Conservation (phyloP, 2,113 vertebrate species). For the Laterallus jamaicensis region DNA sequence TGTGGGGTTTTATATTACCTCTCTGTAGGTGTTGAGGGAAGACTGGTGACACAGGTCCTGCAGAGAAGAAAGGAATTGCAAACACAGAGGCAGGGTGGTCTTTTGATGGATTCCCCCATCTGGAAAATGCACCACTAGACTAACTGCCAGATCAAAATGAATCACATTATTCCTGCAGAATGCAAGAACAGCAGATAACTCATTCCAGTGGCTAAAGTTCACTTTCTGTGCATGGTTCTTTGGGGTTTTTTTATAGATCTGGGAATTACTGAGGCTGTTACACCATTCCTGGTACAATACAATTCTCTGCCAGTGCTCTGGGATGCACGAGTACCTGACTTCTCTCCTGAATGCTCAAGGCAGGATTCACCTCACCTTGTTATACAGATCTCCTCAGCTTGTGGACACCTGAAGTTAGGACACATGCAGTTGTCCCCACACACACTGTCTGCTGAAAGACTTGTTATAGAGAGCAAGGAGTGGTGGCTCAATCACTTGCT, state of each 20-base stretch:
- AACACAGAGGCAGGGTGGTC: not conserved
- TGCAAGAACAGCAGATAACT: not conserved
- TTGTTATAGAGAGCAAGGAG: not conserved
- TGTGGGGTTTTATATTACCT: not conserved
- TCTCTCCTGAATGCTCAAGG: not conserved
- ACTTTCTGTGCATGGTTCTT: not conserved
- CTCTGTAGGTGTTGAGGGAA: not conserved
- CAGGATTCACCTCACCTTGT: not conserved
- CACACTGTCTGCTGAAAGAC: not conserved
- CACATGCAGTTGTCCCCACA: not conserved
- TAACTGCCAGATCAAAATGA: not conserved
- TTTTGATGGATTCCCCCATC: not conserved
- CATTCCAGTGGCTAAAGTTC: not conserved
- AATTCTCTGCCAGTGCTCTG: not conserved
- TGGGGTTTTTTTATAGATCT: not conserved
- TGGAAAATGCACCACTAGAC: rapidly evolving
- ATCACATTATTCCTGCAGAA: not conserved
- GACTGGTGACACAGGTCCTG: not conserved
- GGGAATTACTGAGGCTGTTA: not conserved
- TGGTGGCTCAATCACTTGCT: not conserved
- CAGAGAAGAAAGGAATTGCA: not conserved
- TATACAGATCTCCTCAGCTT: not conserved
- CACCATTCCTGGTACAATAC: not conserved
- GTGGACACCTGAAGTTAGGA: not conserved
- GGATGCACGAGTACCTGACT: not conserved